Base-by-base conservation (phyloP, 2,888 invertebrate genomes). In the Branchipolynoe longqiensis region DNA sequence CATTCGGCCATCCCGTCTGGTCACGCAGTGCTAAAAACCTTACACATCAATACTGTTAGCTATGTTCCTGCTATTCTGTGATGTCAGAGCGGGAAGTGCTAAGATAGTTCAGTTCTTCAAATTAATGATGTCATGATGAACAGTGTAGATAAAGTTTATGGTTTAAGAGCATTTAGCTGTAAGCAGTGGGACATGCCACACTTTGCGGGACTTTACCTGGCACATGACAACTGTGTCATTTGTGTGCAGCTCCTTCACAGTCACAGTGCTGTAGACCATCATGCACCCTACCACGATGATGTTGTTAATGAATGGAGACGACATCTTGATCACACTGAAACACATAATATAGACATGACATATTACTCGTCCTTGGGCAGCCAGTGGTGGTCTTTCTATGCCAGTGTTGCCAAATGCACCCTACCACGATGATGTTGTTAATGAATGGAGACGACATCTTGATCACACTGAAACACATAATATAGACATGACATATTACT, bases 391-490 rank as follows among this genome's bases (percentile, higher is more conserved):
- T n/a, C n/a, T n/a, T n/a, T n/a, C n/a, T n/a, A n/a, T n/a, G n/a
- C n/a, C n/a, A n/a, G n/a, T n/a, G n/a, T n/a, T n/a, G n/a, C n/a
- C n/a, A n/a, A n/a, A 84, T 84, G 56, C 84, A 84, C 25, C 84
- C 84, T 12, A 84, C 40, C 58, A 84, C 48, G 22, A 84, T 84
- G 59, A 84, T 74, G 78, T 84, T 84, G 78, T 84, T 84, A 56
- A 84, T 84, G 28, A 36, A 56, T 4, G 84, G 84, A 2, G 84
- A 84, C 3, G 84, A 84, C 84, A 84, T 84, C 40, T 84, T 84
- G 31, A 84, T 73, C 33, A 84, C 31, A 1, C 84, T 84, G n/a
- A 33, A 6, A 73, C 31, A 73, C 6, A 8, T 6, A 36, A 14
- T 28, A 33, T 36, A 62, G 62, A 56, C 25, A 14, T 56, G 12